phyloP scores from a whole-genome alignment of 2,113 vertebrate genomes.

The Willisornis vidua region DNA sequence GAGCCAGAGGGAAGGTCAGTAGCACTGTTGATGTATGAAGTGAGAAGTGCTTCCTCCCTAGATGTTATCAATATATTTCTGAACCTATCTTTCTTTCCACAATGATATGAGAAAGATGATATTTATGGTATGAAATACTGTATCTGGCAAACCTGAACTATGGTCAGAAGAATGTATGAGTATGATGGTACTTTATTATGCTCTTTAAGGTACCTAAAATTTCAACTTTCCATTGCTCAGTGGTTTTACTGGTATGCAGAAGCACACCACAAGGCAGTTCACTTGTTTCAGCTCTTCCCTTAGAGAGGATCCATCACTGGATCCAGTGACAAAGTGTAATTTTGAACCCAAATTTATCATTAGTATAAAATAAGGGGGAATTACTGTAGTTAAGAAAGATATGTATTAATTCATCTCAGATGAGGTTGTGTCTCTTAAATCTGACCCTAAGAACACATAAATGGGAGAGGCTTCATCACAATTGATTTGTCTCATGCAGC shows the following conservation, averaged over 20 bases:
- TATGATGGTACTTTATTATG: not conserved
- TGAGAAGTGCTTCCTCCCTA: not conserved
- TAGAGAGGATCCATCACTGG: not conserved
- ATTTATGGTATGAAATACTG: not conserved
- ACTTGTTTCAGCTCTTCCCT: not conserved
- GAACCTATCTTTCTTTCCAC: not conserved
- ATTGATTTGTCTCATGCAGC: constrained; percentile 13
- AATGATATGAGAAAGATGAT: not conserved
- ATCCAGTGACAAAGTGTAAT: not conserved
- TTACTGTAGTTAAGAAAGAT: not conserved
- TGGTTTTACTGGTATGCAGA: not conserved
- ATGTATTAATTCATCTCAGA: not conserved
- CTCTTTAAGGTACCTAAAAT: not conserved
- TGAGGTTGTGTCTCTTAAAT: not conserved
- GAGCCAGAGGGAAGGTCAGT: constrained; percentile 26
- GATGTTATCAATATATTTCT: accelerated
- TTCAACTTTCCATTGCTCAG: not conserved
- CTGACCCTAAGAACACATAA: not conserved
- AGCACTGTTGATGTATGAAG: not conserved
- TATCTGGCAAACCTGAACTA: not conserved
- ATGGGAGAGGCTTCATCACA: not conserved
- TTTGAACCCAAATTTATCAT: not conserved
- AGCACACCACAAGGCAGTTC: not conserved
- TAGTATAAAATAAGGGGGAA: not conserved
- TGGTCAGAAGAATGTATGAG: not conserved